Percentiles rank a stretch among this genome's conserved stretches.
Conservation (phyloP, 2,888 invertebrate genomes). For the Lasius platythorax region DNA sequence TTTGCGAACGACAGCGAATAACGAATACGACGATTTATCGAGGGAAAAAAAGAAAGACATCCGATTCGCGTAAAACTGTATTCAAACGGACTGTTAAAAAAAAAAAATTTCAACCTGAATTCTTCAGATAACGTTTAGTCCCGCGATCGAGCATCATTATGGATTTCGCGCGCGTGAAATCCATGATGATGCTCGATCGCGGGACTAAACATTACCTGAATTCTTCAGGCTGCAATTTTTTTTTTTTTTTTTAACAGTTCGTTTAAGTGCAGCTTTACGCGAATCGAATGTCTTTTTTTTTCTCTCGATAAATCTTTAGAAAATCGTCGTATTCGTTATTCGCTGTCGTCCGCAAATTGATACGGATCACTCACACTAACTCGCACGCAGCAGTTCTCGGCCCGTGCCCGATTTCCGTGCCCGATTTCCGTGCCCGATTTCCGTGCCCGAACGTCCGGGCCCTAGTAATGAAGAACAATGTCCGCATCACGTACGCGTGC, state of each 20-base stretch:
- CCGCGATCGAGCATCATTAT: background rate
- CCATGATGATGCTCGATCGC: too few species aligned
- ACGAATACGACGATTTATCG: slow-evolving; percentile 28
- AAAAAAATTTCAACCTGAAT: background rate
- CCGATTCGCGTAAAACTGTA: background rate
- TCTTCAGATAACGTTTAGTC: background rate
- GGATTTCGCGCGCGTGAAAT: slow-evolving; percentile 4
- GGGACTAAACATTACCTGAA: slow-evolving; percentile 13
- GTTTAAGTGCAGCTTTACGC: too few species aligned
- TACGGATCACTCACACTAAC: slow-evolving; percentile 18
- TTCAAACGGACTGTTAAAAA: background rate
- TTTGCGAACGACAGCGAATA: slow-evolving; percentile 39
- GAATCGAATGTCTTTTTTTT: background rate
- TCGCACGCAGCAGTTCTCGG: too few species aligned
- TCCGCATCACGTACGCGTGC: slow-evolving; percentile 16
- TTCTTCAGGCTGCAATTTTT: too few species aligned
- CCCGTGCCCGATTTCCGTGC: too few species aligned
- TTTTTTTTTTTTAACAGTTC: too few species aligned
- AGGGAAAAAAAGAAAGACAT: too few species aligned
- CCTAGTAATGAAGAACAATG: slow-evolving; percentile 40
- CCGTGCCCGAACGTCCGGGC: too few species aligned
- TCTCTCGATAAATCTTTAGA: background rate
- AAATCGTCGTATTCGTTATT: slow-evolving; percentile 36
- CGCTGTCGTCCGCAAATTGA: slow-evolving; percentile 44
- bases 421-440: too few species aligned